Evolutionary conservation across 2,113 vertebrate species (phyloP).

Genomic region (Pitta sordida): DNA sequence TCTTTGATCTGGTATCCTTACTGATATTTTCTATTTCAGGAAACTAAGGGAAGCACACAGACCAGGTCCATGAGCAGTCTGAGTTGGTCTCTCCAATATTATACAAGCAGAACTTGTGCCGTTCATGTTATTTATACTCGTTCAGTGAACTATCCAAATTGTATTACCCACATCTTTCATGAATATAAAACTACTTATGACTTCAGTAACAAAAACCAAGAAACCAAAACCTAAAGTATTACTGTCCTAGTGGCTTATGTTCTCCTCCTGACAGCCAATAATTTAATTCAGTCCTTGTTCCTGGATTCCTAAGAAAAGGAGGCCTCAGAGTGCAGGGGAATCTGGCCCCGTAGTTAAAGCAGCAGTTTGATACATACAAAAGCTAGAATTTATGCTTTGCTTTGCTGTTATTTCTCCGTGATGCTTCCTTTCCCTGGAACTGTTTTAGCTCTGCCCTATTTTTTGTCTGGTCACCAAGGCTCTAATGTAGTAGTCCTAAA

Average conservation of each 20-base stretch:
- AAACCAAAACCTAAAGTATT: neutral
- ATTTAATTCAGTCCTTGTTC: neutral
- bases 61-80: neutral
- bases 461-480: slow-evolving; percentile 20
- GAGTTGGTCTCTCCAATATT: neutral
- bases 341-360: neutral
- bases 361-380: neutral
- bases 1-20: neutral
- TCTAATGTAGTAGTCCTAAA: slow-evolving; percentile 43
- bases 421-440: neutral
- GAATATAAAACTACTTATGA: neutral
- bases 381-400: neutral
- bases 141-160: neutral
- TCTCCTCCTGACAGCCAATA: neutral
- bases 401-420: neutral
- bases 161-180: neutral
- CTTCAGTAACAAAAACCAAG: neutral
- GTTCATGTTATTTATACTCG: neutral
- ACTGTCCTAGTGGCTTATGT: neutral
- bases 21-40: neutral
- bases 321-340: neutral
- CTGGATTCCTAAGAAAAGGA: neutral
- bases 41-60: neutral
- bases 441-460: slow-evolving; percentile 24
- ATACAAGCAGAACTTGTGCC: neutral